Evolutionary conservation across 2,113 vertebrate species (phyloP).

Genomic region (Lycaon pictus): DNA sequence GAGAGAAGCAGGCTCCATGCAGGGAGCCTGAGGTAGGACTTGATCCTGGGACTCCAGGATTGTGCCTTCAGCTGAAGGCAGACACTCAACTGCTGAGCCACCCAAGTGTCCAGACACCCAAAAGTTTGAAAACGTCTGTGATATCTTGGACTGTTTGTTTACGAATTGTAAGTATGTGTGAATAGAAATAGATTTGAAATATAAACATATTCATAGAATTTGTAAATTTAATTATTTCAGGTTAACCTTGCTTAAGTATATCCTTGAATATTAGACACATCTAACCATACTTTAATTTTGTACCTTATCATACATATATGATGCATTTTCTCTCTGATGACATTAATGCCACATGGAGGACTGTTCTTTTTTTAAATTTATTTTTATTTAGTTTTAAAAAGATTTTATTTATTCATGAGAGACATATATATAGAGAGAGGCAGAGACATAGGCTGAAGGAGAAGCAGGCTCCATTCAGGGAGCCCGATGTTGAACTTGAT

Average conservation of each 20-base stretch:
- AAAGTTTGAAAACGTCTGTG: background rate
- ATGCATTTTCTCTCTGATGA: background rate
- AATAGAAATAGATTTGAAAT: background rate
- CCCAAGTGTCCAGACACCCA: background rate
- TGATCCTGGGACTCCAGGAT: too few relatives aligned
- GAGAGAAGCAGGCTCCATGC: too few relatives aligned
- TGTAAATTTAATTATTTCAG: slow-evolving; percentile 7
- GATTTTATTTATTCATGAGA: too few relatives aligned
- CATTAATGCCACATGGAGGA: background rate
- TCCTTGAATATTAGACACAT: background rate
- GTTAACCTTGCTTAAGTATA: background rate
- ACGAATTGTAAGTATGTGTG: background rate
- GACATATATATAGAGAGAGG: too few relatives aligned
- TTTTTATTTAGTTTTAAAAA: too few relatives aligned
- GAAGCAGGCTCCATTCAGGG: too few relatives aligned
- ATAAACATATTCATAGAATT: background rate
- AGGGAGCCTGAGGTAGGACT: too few relatives aligned
- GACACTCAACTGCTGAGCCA: too few relatives aligned
- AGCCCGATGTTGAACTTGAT: too few relatives aligned
- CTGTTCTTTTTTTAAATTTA: too few relatives aligned
- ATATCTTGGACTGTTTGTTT: background rate
- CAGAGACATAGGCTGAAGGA: too few relatives aligned
- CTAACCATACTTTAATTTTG: background rate
- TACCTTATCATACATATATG: background rate
- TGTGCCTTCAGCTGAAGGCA: too few relatives aligned